Evolutionary conservation across 2,888 invertebrate species (phyloP).

Genomic region (Tryphoninae sp.): DNA sequence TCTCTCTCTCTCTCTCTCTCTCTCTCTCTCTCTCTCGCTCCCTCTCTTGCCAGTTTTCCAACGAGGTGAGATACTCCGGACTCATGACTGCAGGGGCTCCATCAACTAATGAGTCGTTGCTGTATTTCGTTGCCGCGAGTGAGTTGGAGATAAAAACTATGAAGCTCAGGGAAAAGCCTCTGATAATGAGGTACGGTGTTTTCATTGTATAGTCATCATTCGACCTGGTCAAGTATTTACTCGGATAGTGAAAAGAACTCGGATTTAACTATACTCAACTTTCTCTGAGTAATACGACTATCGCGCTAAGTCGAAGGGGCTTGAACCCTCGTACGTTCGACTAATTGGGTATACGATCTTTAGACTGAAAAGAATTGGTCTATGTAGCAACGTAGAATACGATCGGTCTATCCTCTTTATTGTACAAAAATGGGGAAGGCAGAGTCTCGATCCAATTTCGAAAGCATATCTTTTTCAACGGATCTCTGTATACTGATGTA

Average conservation of each 20-base stretch:
- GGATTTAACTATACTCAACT: neutral
- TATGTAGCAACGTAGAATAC: conserved; percentile 5
- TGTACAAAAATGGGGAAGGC: neutral
- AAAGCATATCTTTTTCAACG: conserved; percentile 43
- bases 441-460: conserved; percentile 37
- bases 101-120: conserved; percentile 75
- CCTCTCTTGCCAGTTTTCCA: conserved; percentile 46
- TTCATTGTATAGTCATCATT: neutral
- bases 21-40: conserved; percentile 63
- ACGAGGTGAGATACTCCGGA: conserved; percentile 65
- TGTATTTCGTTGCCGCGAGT: conserved; percentile 48
- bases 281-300: conserved; percentile 19
- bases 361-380: conserved; percentile 31
- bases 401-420: neutral
- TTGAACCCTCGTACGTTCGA: conserved; percentile 14
- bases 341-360: conserved; percentile 43
- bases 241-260: conserved; percentile 25
- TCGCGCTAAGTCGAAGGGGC: neutral
- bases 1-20: conserved; percentile 62
- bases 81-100: conserved; percentile 59
- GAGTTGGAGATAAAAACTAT: conserved; percentile 43
- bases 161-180: conserved; percentile 35
- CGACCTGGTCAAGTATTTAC: conserved; percentile 16
- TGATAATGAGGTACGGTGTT: neutral
- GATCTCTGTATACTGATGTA: conserved; percentile 44